These are phyloP conservation scores for Andrena hattorfiana DNA, from an alignment of 2,888 invertebrate species.

Conservation along the genomic window DNA sequence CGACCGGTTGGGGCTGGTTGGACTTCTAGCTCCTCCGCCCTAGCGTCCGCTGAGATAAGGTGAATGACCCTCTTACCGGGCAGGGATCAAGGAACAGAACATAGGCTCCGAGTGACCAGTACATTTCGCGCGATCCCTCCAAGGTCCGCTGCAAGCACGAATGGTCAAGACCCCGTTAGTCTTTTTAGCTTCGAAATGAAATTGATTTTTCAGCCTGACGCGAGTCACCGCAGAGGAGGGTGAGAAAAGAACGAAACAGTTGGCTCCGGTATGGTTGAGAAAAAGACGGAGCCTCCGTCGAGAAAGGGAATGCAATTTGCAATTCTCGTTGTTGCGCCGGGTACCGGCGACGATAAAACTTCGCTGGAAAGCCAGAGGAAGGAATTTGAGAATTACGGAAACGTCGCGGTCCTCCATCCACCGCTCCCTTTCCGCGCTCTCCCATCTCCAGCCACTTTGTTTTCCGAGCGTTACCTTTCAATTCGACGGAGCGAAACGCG, in stretches of 20 bases:
- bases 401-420: conserved; percentile 2
- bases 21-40: too few relatives aligned
- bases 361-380: conserved; percentile 17
- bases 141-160: too few relatives aligned
- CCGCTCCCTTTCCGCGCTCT: neutral
- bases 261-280: neutral
- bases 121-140: too few relatives aligned
- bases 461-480: conserved; percentile 54
- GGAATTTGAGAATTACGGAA: conserved; percentile 46
- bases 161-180: too few relatives aligned
- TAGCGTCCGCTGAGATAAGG: too few relatives aligned
- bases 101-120: too few relatives aligned
- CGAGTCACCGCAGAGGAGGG: too few relatives aligned
- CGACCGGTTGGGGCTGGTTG: neutral
- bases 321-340: conserved; percentile 22
- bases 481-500: conserved; percentile 51
- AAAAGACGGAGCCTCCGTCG: conserved; percentile 13
- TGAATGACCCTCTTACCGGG: too few relatives aligned
- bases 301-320: conserved; percentile 32
- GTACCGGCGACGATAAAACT: conserved; percentile 21
- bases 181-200: too few relatives aligned
- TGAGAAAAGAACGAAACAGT: conserved; percentile 1
- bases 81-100: too few relatives aligned
- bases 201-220: too few relatives aligned
- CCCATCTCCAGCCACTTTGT: conserved; percentile 23